Conservation (phyloP, 2,888 invertebrate genomes). For the Dasypolia templi region DNA sequence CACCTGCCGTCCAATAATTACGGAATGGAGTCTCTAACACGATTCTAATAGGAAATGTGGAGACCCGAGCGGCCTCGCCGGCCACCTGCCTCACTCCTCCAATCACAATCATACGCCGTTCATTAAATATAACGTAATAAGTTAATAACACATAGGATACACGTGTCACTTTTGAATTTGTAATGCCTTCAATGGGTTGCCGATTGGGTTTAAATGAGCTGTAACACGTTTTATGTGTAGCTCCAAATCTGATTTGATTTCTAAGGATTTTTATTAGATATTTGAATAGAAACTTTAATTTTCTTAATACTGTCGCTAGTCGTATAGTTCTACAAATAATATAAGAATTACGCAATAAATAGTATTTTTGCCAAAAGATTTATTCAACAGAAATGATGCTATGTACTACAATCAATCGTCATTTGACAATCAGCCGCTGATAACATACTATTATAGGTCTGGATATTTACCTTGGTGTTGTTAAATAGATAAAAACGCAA, state of each 20-base stretch:
- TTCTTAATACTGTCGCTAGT: neutral
- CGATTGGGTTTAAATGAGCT: constrained; percentile 34
- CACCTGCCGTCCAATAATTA: constrained; percentile 87
- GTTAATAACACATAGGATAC: constrained; percentile 62
- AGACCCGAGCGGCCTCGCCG: constrained; percentile 71
- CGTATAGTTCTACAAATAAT: neutral
- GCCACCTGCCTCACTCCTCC: constrained; percentile 79
- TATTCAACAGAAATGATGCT: too few species aligned
- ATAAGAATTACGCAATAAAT: neutral
- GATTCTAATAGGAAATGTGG: constrained; percentile 88
- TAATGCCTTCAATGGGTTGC: constrained; percentile 45
- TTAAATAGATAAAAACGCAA: constrained; percentile 18
- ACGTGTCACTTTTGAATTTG: constrained; percentile 61
- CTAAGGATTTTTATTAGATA: neutral
- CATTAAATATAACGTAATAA: constrained; percentile 64
- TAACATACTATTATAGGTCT: neutral
- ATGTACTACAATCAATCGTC: neutral
- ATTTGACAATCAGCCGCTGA: neutral
- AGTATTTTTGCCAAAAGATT: too few species aligned
- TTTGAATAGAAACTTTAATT: neutral
- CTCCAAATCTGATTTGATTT: constrained; percentile 33
- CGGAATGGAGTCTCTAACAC: constrained; percentile 81
- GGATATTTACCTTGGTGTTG: neutral
- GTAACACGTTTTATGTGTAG: constrained; percentile 30
- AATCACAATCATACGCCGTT: constrained; percentile 64